Evolutionary conservation across 2,113 vertebrate genomes (phyloP).

Genomic region (Phylloscopus whistleri): DNA sequence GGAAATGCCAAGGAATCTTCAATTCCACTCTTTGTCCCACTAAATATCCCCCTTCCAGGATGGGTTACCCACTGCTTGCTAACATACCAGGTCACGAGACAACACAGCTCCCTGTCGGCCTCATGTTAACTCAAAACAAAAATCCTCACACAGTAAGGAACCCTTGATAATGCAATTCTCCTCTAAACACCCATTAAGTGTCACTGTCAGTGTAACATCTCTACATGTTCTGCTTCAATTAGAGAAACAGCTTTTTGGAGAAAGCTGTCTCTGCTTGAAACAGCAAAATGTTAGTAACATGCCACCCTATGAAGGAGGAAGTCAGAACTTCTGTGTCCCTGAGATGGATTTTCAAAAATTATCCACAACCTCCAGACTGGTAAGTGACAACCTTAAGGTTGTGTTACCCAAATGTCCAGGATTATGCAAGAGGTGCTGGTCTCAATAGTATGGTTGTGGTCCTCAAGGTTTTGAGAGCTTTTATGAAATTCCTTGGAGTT

Average conservation of each 20-base stretch:
- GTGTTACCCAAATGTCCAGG: background rate
- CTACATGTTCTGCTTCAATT: background rate
- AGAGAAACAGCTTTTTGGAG: background rate
- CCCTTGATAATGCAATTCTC: background rate
- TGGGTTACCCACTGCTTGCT: background rate
- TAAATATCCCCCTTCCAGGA: background rate
- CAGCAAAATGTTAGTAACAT: background rate
- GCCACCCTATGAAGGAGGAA: background rate
- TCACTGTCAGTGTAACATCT: background rate
- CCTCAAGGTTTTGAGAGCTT: background rate
- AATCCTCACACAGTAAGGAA: background rate
- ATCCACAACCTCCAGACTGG: background rate
- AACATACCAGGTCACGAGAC: background rate
- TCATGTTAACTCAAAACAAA: background rate
- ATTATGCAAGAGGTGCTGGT: background rate
- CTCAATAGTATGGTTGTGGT: background rate
- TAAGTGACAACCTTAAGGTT: background rate
- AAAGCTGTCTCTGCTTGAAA: background rate
- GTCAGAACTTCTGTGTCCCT: background rate
- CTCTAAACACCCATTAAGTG: background rate
- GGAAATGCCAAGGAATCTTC: conserved; percentile 26
- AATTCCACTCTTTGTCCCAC: background rate
- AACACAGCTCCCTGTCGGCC: background rate
- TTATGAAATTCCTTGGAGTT: conserved; percentile 5
- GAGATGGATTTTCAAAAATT: fast-evolving